Evolutionary conservation across 2,888 invertebrate species (phyloP).

Genomic region (Aporophyla nigra): DNA sequence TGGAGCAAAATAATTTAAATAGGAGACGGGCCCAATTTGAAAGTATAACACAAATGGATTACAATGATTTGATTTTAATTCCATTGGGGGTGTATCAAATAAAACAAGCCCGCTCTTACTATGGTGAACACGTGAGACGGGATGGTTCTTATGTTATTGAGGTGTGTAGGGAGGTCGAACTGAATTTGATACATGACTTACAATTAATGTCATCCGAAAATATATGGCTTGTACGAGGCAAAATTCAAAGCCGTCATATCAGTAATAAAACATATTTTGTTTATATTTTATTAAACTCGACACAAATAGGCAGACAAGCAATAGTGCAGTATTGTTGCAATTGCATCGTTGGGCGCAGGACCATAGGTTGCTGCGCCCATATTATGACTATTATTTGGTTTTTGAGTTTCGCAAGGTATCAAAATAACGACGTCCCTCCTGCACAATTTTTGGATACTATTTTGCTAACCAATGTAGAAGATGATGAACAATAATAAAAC

Average conservation of each 20-base stretch:
- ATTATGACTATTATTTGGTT: slow-evolving; percentile 3
- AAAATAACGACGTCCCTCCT: not conserved
- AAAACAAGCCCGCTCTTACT: not conserved
- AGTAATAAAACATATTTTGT: not conserved
- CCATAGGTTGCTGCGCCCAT: not conserved
- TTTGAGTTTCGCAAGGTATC: not conserved
- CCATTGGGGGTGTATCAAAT: not conserved
- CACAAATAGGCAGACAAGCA: not conserved
- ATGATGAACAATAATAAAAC: too few relatives aligned
- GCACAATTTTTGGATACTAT: not conserved
- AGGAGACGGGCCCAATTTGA: not conserved
- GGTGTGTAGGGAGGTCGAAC: slow-evolving; percentile 1
- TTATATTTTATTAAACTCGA: not conserved
- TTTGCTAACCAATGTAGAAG: not conserved
- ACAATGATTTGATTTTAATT: slow-evolving; percentile 1
- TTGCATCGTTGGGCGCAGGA: slow-evolving; percentile 1
- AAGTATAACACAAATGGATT: not conserved
- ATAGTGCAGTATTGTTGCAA: not conserved
- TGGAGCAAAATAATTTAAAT: slow-evolving; percentile 8
- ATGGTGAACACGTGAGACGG: not conserved
- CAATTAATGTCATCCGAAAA: not conserved
- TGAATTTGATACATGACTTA: too few relatives aligned
- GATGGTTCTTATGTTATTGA: slow-evolving; percentile 8
- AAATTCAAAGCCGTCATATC: not conserved
- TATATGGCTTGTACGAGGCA: not conserved